A percentile compares a stretch with the other conserved stretches of the same genome.
Conservation (phyloP, 2,888 invertebrate genomes). For the Cheilosia scutellata region DNA sequence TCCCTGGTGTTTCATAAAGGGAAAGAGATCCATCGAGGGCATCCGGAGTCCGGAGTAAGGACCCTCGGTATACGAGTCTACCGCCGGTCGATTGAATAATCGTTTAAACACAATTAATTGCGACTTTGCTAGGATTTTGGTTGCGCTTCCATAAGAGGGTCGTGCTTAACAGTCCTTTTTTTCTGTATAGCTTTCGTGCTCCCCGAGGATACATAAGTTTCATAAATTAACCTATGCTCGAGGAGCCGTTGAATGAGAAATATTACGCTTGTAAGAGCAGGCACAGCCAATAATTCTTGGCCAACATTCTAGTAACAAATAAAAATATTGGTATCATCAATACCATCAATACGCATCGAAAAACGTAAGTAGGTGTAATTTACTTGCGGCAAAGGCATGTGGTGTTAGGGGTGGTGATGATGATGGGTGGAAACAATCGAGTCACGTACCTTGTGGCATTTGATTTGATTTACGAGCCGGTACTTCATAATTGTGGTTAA, state of each 20-base stretch:
- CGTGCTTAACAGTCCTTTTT: slow-evolving; percentile 21
- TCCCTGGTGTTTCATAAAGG: slow-evolving; percentile 71
- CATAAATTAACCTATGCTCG: slow-evolving; percentile 71
- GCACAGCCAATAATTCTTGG: slow-evolving; percentile 61
- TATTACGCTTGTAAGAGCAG: slow-evolving; percentile 30
- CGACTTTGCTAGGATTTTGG: slow-evolving; percentile 64
- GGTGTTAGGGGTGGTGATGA: slow-evolving; percentile 8
- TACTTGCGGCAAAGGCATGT: slow-evolving; percentile 33
- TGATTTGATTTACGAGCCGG: slow-evolving; percentile 63
- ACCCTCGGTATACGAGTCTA: too few relatives aligned
- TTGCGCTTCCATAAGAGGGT: slow-evolving; percentile 12
- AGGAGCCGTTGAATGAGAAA: slow-evolving; percentile 48
- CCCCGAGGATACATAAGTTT: slow-evolving; percentile 63
- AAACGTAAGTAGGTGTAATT: slow-evolving; percentile 52
- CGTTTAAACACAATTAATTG: slow-evolving; percentile 76
- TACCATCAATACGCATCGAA: slow-evolving; percentile 33
- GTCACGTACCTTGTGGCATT: slow-evolving; percentile 59
- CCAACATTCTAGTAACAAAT: slow-evolving; percentile 55
- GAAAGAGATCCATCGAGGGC: slow-evolving; percentile 22
- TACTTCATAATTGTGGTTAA: slow-evolving; percentile 64
- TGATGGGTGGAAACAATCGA: slow-evolving; percentile 34
- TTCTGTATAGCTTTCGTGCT: slow-evolving; percentile 1
- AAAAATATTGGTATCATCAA: slow-evolving; percentile 66
- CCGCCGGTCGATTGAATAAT: slow-evolving; percentile 72
- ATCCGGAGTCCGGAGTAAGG: slow-evolving; percentile 31